These are phyloP conservation scores for Synanthedon formicaeformis DNA, from an alignment of 2,888 invertebrate genomes.

Conservation along the genomic window DNA sequence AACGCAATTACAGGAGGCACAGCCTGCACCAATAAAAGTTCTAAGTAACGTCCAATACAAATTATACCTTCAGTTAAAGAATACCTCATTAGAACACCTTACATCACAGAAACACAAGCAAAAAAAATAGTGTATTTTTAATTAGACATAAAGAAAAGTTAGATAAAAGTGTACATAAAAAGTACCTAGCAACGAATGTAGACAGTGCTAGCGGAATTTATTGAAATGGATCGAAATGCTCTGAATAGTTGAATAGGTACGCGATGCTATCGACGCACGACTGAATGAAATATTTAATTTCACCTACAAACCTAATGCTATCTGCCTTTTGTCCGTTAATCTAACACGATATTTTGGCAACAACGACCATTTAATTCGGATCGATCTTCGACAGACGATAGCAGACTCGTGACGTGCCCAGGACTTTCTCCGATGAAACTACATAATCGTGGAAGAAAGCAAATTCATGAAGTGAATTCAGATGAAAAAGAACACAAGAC, in stretches of 20 bases:
- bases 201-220: constrained; percentile 7
- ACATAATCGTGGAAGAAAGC: constrained; percentile 1
- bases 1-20: too few species aligned
- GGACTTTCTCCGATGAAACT: constrained; percentile 11
- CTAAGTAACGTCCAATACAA: too few species aligned
- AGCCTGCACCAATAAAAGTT: too few species aligned
- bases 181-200: constrained; percentile 1
- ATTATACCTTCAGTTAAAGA: too few species aligned
- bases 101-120: too few species aligned
- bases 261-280: constrained; percentile 12
- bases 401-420: constrained; percentile 11
- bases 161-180: background rate
- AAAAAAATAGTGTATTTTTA: too few species aligned
- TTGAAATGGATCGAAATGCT: constrained; percentile 14
- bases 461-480: background rate
- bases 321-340: constrained; percentile 11
- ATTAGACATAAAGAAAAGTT: background rate
- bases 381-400: constrained; percentile 3
- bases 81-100: too few species aligned
- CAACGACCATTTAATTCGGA: constrained; percentile 6
- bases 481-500: constrained; percentile 2
- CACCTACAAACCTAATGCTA: constrained; percentile 8
- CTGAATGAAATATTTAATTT: constrained; percentile 16
- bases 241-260: constrained; percentile 8
- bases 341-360: constrained; percentile 11